Base-by-base conservation (phyloP, 2,113 vertebrate species). In the Catharus minimus region DNA sequence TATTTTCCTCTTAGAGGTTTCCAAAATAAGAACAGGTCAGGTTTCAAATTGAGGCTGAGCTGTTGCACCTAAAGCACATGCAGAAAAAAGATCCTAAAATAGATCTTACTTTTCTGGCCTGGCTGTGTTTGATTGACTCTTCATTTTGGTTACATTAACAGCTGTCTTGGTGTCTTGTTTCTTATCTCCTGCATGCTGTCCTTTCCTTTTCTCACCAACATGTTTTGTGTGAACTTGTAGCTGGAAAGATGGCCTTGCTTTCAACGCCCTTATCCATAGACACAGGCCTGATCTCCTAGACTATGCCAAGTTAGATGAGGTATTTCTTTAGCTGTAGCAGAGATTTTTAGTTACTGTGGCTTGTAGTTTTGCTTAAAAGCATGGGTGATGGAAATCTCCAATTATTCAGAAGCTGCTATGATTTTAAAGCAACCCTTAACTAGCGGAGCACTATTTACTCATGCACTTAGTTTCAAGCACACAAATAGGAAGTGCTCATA, bases 351-450 rank as follows among this genome's bases (percentile, higher is more conserved):
- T 91, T 87, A 67, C 21, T 81, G 23, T 80, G 53, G 71, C 87
- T 96, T 93, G 77, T 96, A 95, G 93, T 78, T 96, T 71, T 96
- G 88, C 95, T 86, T 97, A 88, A 97, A 98, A 97, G 97, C 97
- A 90, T 90, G 94, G 32, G 74, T 94, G 66, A 94, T 95, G 73
- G 65, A 67, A 57, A 78, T 79, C 56, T 91, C 79, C 73, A 77
- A 16, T 64, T 64, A 56, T 53, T 82, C 33, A 49, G 65, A 78
- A 75, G 27, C 11, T 86, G 43, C 39, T 78, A 9, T 76, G 44
- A 71, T 88, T 88, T 81, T 80, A 78, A 86, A 74, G 32, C 46
- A 67, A 39, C 64, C 16, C 21, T 86, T 69, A 83, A 43, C 10
- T 36, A 27, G 15, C 57, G 32, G 76, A 85, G 13, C 65, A 71